Evolutionary conservation across 1,140 invertebrate species (phyloP).

Genomic region (Lepidostoma basale): DNA sequence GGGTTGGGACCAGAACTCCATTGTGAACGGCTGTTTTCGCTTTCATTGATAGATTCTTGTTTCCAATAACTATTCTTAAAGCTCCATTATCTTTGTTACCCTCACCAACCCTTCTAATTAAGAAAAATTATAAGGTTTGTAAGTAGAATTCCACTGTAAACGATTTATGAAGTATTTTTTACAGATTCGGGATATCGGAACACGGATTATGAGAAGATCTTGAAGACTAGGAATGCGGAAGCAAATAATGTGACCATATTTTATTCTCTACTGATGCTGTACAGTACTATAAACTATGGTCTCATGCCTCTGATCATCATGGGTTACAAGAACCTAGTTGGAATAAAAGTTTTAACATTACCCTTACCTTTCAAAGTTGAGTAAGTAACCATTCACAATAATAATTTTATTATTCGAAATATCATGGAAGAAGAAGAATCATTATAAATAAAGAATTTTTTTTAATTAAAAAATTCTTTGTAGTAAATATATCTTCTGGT

Average conservation of each 20-base stretch:
- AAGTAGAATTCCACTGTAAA: not conserved
- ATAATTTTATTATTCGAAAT: no score
- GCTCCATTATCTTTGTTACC: no score
- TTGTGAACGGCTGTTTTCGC: no score
- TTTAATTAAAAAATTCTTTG: no score
- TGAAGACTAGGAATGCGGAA: not conserved
- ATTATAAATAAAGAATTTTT: no score
- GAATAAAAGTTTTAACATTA: not conserved
- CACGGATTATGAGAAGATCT: not conserved
- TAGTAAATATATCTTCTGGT: no score
- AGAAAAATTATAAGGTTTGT: not conserved
- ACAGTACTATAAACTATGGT: not conserved
- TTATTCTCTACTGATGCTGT: not conserved
- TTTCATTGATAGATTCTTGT: no score
- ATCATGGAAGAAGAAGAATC: no score
- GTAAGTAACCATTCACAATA: not conserved
- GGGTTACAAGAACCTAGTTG: not conserved
- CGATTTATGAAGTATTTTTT: not conserved
- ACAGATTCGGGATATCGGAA: not conserved
- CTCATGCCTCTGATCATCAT: not conserved
- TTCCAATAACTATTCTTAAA: no score
- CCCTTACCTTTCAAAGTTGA: constrained; percentile 15
- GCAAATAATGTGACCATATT: not conserved
- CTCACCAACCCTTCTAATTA: no score
- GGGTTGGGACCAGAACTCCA: no score